Percentiles rank a stretch among this genome's conserved stretches.
Evolutionary conservation across 2,888 invertebrate genomes (phyloP).

Genomic region (Eumacrocentrus americanus): DNA sequence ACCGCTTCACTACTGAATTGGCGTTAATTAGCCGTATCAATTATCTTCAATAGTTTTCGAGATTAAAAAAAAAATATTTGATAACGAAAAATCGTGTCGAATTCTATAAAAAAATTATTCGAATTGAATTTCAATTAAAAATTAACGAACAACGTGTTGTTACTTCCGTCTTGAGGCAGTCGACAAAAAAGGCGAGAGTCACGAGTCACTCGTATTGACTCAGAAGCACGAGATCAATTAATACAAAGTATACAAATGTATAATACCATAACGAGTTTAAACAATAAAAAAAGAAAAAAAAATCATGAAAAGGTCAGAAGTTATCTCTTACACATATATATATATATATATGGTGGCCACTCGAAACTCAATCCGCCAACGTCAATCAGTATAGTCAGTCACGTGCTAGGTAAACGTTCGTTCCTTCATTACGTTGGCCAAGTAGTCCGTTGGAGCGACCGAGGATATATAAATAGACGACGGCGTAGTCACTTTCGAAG

Average conservation of each 20-base stretch:
- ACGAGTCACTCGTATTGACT: not conserved
- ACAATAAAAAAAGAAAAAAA: too few relatives aligned
- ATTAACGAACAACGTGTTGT: not conserved
- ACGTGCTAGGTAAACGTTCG: conserved; percentile 34
- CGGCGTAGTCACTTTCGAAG: conserved; percentile 21
- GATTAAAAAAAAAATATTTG: too few relatives aligned
- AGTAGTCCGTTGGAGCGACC: conserved; percentile 23
- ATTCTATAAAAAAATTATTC: not conserved
- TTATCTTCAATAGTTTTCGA: too few relatives aligned
- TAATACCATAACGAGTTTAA: not conserved
- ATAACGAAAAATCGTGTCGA: too few relatives aligned
- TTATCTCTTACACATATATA: not conserved
- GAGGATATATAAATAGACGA: conserved; percentile 35
- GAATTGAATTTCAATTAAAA: not conserved
- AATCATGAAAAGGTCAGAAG: not conserved
- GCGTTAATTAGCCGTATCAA: too few relatives aligned
- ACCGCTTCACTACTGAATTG: too few relatives aligned
- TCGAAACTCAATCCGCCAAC: conserved; percentile 36
- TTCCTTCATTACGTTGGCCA: conserved; percentile 31
- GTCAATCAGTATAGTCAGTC: conserved; percentile 39
- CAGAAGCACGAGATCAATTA: not conserved
- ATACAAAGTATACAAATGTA: not conserved
- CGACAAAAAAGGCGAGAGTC: too few relatives aligned
- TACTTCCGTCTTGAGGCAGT: not conserved
- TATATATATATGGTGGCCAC: too few relatives aligned